phyloP scores from a whole-genome alignment of 1,140 invertebrate species.

The Pectinophora gossypiella region DNA sequence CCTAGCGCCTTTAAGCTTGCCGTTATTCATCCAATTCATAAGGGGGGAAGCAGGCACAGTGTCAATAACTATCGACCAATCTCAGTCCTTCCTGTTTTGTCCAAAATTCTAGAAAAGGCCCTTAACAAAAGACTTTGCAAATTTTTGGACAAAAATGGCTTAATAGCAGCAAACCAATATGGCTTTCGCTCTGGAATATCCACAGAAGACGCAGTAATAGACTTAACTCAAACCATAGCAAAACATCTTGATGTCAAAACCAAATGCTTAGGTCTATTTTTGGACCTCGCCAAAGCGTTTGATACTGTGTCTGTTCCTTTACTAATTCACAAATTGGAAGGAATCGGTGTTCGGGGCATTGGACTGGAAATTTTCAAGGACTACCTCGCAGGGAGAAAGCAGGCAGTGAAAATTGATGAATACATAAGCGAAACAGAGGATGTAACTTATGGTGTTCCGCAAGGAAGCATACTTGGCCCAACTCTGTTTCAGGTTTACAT shows the following conservation, averaged over 20 bases:
- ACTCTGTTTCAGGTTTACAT: too few species aligned
- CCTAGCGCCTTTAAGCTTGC: not conserved
- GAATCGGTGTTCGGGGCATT: not conserved
- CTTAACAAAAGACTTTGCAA: not conserved
- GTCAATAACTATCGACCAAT: not conserved
- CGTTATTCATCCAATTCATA: not conserved
- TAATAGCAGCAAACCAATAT: not conserved
- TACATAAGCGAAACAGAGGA: not conserved
- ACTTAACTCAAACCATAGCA: not conserved
- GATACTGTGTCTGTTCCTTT: not conserved
- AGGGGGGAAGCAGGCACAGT: not conserved
- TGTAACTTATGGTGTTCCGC: not conserved
- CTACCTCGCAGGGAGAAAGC: not conserved
- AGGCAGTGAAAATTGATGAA: not conserved
- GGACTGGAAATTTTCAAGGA: not conserved
- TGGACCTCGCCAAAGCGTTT: not conserved
- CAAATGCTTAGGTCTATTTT: not conserved
- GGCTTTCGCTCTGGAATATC: not conserved
- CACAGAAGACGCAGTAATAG: not conserved
- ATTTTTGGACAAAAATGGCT: not conserved
- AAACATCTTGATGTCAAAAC: not conserved
- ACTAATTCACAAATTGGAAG: too few species aligned
- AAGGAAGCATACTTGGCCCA: not conserved
- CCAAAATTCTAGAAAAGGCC: not conserved
- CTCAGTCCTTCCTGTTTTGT: not conserved